These are phyloP conservation scores for Rattus norvegicus DNA, from an alignment of 2,113 vertebrate species.

Conservation along the genomic window DNA sequence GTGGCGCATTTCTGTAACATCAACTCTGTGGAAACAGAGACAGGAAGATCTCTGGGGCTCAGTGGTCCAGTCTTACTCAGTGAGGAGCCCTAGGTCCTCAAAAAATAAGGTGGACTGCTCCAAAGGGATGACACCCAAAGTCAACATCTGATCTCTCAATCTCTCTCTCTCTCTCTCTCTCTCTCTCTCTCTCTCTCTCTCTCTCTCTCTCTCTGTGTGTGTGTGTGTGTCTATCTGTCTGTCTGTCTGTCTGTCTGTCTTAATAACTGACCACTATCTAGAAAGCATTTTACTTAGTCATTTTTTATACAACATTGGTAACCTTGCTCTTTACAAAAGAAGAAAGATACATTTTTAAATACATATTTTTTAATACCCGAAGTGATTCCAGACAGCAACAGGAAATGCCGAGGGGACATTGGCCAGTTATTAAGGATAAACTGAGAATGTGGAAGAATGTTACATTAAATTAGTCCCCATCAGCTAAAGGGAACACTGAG, in stretches of 20 bases:
- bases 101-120: background rate
- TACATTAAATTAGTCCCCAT: background rate
- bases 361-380: background rate
- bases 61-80: background rate
- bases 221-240: too few species aligned
- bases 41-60: background rate
- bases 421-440: constrained; percentile 44
- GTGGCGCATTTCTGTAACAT: background rate
- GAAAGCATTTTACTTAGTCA: constrained; percentile 31
- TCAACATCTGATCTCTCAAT: background rate
- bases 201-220: too few species aligned
- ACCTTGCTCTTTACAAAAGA: background rate
- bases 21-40: background rate
- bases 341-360: constrained; percentile 43
- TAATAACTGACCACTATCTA: background rate
- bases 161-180: too few species aligned
- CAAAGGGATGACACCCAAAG: background rate
- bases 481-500: background rate
- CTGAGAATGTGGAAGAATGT: background rate
- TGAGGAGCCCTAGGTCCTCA: background rate
- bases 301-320: background rate
- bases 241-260: too few species aligned
- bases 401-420: background rate
- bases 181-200: too few species aligned
- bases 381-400: background rate